phyloP scores from a whole-genome alignment of 2,113 vertebrate species.

The Seriola dumerili region DNA sequence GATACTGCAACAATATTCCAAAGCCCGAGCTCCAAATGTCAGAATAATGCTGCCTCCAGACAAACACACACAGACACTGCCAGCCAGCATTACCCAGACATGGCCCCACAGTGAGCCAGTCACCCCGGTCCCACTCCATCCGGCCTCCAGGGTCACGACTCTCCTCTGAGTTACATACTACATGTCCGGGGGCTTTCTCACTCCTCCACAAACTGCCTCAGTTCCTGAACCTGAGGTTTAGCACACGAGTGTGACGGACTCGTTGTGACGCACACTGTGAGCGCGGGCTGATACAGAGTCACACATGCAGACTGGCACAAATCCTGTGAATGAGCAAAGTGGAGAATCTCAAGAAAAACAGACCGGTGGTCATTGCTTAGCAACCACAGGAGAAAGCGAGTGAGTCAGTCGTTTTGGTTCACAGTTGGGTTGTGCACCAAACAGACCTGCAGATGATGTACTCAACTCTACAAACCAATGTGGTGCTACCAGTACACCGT shows the following conservation, averaged over 20 bases:
- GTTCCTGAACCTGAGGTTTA: slow-evolving; percentile 70
- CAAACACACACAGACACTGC: slow-evolving; percentile 25
- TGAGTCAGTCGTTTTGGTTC: slow-evolving; percentile 38
- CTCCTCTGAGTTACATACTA: slow-evolving; percentile 38
- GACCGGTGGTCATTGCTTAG: slow-evolving; percentile 56
- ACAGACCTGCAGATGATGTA: slow-evolving; percentile 14
- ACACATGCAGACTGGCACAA: slow-evolving; percentile 28
- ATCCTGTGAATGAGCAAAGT: slow-evolving; percentile 45
- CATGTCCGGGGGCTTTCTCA: slow-evolving; percentile 40
- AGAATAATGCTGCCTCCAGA: slow-evolving; percentile 5
- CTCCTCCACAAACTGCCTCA: slow-evolving; percentile 46
- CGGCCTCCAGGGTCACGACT: slow-evolving; percentile 40
- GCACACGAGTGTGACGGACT: slow-evolving; percentile 62
- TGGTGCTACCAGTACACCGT: neutral
- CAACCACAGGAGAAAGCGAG: slow-evolving; percentile 62
- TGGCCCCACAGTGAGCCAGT: slow-evolving; percentile 16
- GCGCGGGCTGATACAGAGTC: slow-evolving; percentile 26
- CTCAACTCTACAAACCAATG: slow-evolving; percentile 17
- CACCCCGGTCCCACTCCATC: slow-evolving; percentile 28
- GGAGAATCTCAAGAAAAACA: slow-evolving; percentile 49
- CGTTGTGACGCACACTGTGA: slow-evolving; percentile 46
- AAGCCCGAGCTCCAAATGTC: slow-evolving; percentile 5
- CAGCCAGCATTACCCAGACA: slow-evolving; percentile 24
- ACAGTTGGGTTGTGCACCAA: slow-evolving; percentile 31
- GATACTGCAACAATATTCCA: neutral